Evolutionary conservation across 2,113 vertebrate genomes (phyloP).

Genomic region (Osmerus eperlanus): DNA sequence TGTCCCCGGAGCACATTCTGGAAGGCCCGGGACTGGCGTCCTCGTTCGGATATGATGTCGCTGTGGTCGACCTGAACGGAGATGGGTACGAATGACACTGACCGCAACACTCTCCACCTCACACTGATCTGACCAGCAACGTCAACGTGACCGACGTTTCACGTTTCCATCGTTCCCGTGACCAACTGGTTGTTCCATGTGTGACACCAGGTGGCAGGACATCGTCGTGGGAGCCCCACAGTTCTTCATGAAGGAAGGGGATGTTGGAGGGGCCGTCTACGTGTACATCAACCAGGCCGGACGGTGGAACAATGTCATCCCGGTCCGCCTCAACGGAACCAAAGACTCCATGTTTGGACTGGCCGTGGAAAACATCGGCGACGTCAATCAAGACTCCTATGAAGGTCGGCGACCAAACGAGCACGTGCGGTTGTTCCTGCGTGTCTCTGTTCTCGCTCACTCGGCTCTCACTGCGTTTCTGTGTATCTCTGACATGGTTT

Average conservation of each 20-base stretch:
- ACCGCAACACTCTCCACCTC: too few species aligned
- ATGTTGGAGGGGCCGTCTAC: constrained; percentile 91
- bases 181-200: neutral
- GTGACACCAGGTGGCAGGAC: constrained; percentile 86
- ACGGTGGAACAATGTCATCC: constrained; percentile 77
- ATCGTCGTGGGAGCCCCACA: constrained; percentile 96
- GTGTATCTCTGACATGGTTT: neutral
- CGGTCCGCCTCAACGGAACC: constrained; percentile 82
- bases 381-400: constrained; percentile 90
- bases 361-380: constrained; percentile 88
- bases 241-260: constrained; percentile 87
- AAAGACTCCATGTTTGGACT: constrained; percentile 97
- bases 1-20: constrained; percentile 80
- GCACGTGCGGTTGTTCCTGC: neutral
- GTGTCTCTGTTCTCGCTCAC: neutral
- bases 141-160: too few species aligned
- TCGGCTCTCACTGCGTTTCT: neutral
- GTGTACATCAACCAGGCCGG: constrained; percentile 89
- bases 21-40: constrained; percentile 90
- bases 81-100: constrained; percentile 77
- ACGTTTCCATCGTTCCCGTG: neutral
- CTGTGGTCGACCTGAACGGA: constrained; percentile 90
- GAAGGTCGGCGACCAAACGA: constrained; percentile 69
- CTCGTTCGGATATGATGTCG: constrained; percentile 94
- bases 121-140: too few species aligned